Percentiles rank a stretch among this genome's conserved stretches.
These are phyloP conservation scores for Streptopelia turtur DNA, from an alignment of 2,797 vertebrate species.

Conservation along the genomic window DNA sequence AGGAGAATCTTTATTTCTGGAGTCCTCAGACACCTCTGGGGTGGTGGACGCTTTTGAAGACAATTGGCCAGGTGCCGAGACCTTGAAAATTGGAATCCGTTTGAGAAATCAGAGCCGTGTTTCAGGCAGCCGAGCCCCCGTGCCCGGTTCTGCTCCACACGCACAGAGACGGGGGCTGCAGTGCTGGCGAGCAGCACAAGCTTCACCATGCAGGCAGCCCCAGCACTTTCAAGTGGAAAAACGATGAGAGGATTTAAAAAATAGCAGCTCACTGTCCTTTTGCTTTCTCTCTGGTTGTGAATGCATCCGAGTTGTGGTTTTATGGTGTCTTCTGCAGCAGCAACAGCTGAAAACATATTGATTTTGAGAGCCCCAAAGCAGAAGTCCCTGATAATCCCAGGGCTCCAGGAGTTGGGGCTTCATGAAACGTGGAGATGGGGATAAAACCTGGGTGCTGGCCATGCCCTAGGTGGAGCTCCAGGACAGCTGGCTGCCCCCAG, in stretches of 20 bases:
- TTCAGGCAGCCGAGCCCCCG: background rate
- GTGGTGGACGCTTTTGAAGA: background rate
- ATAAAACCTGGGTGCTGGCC: background rate
- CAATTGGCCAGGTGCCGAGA: background rate
- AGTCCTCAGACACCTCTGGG: background rate
- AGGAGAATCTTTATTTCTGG: background rate
- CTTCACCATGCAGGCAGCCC: background rate
- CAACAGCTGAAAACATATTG: accelerated
- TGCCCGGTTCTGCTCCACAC: background rate
- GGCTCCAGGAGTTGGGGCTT: background rate
- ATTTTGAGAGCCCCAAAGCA: accelerated
- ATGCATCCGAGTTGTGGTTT: background rate
- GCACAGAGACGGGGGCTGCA: background rate
- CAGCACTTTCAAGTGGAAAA: background rate
- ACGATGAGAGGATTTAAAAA: background rate
- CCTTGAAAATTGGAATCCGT: background rate
- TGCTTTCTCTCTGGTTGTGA: background rate
- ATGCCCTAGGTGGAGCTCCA: background rate
- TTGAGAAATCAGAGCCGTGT: background rate
- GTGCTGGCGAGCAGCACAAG: background rate
- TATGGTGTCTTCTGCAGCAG: background rate
- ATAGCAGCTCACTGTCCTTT: background rate
- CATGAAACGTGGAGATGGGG: accelerated
- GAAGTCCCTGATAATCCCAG: background rate
- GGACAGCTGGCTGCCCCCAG: background rate